Evolutionary conservation across 2,888 invertebrate genomes (phyloP).

Genomic region (Cetonia aurata): DNA sequence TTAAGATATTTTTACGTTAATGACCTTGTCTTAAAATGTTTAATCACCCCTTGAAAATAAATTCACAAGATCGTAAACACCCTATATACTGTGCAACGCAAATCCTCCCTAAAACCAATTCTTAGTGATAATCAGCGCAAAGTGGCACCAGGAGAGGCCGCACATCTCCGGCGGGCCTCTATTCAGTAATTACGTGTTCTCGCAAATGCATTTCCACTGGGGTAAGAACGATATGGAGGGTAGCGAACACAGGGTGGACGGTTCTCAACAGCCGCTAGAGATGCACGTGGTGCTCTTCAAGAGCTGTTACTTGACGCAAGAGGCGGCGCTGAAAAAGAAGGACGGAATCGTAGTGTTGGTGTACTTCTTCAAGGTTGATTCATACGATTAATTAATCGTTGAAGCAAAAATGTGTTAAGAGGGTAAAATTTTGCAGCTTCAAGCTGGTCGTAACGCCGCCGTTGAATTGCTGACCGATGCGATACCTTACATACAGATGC

Average conservation of each 20-base stretch:
- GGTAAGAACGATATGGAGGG: conserved; percentile 73
- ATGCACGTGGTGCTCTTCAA: conserved; percentile 75
- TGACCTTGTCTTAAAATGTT: no score
- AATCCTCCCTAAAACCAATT: conserved; percentile 4
- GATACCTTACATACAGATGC: conserved; percentile 68
- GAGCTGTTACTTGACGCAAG: conserved; percentile 72
- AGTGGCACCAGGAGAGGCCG: conserved; percentile 74
- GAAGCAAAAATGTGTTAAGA: background rate
- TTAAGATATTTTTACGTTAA: no score
- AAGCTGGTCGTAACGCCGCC: conserved; percentile 67
- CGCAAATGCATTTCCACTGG: conserved; percentile 81
- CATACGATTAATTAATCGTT: background rate
- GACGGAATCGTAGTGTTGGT: conserved; percentile 72
- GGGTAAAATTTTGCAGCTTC: conserved; percentile 63
- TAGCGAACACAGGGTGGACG: conserved; percentile 75
- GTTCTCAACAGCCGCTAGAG: conserved; percentile 71
- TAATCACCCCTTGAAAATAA: no score
- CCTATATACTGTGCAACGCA: background rate
- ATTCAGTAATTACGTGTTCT: conserved; percentile 72
- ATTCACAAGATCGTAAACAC: no score
- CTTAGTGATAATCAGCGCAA: conserved; percentile 73
- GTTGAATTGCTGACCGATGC: conserved; percentile 67
- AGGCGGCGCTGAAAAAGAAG: conserved; percentile 71
- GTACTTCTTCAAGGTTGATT: conserved; percentile 68
- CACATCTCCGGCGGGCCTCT: conserved; percentile 74